Base-by-base conservation (phyloP, 2,797 vertebrate species). In the Sebastes baramenuke region DNA sequence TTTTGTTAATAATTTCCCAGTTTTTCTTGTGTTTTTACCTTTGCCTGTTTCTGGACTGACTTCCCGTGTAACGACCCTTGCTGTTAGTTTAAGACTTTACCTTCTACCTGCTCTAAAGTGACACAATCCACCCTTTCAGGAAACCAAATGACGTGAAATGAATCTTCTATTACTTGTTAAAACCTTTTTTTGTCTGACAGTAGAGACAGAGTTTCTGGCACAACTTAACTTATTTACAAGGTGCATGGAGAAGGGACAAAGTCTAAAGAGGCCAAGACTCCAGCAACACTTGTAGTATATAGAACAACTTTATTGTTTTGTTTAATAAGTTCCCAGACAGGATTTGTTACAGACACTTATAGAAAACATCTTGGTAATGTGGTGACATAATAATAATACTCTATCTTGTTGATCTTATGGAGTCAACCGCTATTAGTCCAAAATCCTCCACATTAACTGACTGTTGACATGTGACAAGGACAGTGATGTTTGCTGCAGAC, bases 261-360 rank as follows among this genome's bases (percentile, higher is more conserved):
- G 38, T 42, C 38, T 42, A 0, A 42, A 42, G 0, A 0, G 38
- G 38, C 0, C 42, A 46, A 8, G 0, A 8, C 42, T 8, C 14
- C 42, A 46, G 42, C 42, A 46, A 46, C 42, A 46, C 42, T 46
- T 46, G 16, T 46, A 2, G 14, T 18, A 18, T 46, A 0, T 46
- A 18, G 6, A 18, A 1, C 16, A 46, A 46, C 42, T 18, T 42
- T 3, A 42, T 42, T 16, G 38, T 42, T 42, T 18, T 46, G 16
- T 46, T 46, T 46, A 46, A 42, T 42, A 42, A 42, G 38, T 42
- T 46, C 24, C 16, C n/a, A 60, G 18, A 38, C 36, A 66, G 14
- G 20, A 46, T 18, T 25, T 29, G 1, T 36, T 8, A 13, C 4
- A 13, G 29, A 22, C 30, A 24, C 25, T 16, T 3, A 27, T 1